Base-by-base conservation (phyloP, 2,797 vertebrate genomes). In the Hoplostethus mediterraneus region DNA sequence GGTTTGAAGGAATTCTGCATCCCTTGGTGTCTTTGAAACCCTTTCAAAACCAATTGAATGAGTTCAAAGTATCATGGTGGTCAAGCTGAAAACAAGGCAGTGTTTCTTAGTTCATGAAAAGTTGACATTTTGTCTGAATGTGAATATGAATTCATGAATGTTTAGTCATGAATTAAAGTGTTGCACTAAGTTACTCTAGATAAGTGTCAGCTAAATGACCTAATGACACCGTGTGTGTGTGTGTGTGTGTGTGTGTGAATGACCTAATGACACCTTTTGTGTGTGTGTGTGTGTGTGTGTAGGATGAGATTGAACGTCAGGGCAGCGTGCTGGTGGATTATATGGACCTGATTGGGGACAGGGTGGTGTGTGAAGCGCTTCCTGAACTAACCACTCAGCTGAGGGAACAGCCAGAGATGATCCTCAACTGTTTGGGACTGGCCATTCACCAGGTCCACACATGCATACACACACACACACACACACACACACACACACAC, bases 281-380 rank as follows among this genome's bases (percentile, higher is more conserved):
- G 42, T 52, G 13, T 73, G 14, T 66, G 30, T 72, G 30, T 75
- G 57, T 64, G 36, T 73, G 42, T 45, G 3, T 45, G 1, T 80
- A 99, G 98, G 98, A 99, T 94, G 98, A 99, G 91, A 96, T 99
- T 78, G 98, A 99, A 95, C 96, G 97, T 63, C 97, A 99, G 79
- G 98, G 97, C 86, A 99, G 97, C 63, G 95, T 99, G 67, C 92
- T 99, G 30, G 96, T 99, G 89, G 97, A 99, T 91, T 98, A 95
- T 80, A 95, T 95, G 65, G 96, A 98, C n/a, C 79, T 99, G 40
- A 88, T 85, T 38, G 76, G 92, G 74, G 93, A 97, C 53, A 83
- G 83, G 63, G 77, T 64, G 1, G 76, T 99, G 71, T 75, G 62
- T 71, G 59, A 80, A 30, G 87, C 86, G 0, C 79, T 98, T 68